Evolutionary conservation across 1,140 invertebrate species (phyloP).

Genomic region (Drosophila kurseongensis): DNA sequence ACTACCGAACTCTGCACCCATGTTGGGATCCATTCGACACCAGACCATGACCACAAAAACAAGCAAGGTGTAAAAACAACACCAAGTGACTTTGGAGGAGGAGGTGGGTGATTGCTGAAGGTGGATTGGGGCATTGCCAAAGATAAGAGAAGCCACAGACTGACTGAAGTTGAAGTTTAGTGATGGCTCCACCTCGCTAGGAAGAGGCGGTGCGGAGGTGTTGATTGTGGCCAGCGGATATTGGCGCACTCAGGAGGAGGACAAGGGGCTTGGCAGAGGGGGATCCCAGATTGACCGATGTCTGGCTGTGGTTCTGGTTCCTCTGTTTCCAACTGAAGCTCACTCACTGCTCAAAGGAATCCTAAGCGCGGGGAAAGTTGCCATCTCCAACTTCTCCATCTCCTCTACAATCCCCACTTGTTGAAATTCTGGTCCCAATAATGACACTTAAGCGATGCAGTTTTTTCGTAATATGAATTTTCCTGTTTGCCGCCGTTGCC

Average conservation of each 20-base stretch:
- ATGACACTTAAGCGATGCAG: conserved; percentile 81
- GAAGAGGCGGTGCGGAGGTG: conserved; percentile 63
- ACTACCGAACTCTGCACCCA: conserved; percentile 18
- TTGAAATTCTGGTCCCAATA: conserved; percentile 81
- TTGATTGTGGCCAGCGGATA: conserved; percentile 71
- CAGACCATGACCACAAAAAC: conserved; percentile 44
- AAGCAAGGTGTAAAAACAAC: conserved; percentile 75
- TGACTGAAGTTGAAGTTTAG: conserved; percentile 49
- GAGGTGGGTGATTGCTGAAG: conserved; percentile 41
- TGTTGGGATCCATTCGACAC: conserved; percentile 63
- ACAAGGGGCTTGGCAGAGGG: not conserved
- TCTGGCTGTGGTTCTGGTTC: conserved; percentile 51
- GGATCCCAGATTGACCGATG: conserved; percentile 64
- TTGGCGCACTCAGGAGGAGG: conserved; percentile 22
- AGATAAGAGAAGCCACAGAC: conserved; percentile 56
- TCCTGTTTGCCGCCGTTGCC: conserved; percentile 63
- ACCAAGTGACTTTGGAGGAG: conserved; percentile 9
- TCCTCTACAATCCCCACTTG: conserved; percentile 37
- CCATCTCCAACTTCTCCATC: conserved; percentile 59
- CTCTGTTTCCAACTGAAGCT: conserved; percentile 13
- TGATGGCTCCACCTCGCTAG: conserved; percentile 63
- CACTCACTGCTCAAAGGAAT: conserved; percentile 61
- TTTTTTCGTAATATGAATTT: conserved; percentile 82
- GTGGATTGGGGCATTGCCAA: conserved; percentile 8
- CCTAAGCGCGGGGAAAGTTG: conserved; percentile 75